Base-by-base conservation (phyloP, 2,888 invertebrate species). In the Leucozona laternaria region DNA sequence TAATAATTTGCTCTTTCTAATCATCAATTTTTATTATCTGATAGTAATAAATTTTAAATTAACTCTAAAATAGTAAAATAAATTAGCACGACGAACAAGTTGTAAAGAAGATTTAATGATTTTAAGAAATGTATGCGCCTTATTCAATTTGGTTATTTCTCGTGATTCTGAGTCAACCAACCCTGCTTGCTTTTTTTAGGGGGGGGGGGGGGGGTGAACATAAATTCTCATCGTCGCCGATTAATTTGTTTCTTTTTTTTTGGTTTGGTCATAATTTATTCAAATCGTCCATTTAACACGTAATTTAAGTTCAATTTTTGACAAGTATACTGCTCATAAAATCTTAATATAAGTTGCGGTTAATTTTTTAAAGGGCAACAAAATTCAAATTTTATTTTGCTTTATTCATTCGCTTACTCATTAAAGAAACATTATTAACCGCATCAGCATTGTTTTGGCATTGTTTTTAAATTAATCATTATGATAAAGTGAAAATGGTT, bases 401-500 rank as follows among this genome's bases (percentile, higher is more conserved):
- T 34, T 20, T 0, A 20, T 31, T 11, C 6, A 10, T 57, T 58
- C 1, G 8, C 22, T 37, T 34, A 20, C 22, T 60, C 37, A 60
- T 58, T 37, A 15, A 58, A 22, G 0, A 20, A 37, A 28, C 2
- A 58, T 22, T 37, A 37, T 40, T 22, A n/a, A n/a, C 40, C 1
- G 7, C 31, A 8, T 31, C 6, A 60, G 37, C 22, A 37, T 60
- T 37, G 5, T 22, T 40, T 22, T 15, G 40, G 37, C 22, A 37
- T 60, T 37, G 5, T 22, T 40, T 22, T 15, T 15, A 60, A 22
- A 60, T 34, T 22, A 20, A 60, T 60, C 60, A 17, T 31, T 43
- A 13, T 45, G 62, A 64, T 45, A 8, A 13, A 64, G 28, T 48
- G 48, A 66, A 17, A 66, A 48, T 48, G 20, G 15, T 17, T 66